Conservation (phyloP, 2,113 vertebrate genomes). For the Ctenodactylus gundi region DNA sequence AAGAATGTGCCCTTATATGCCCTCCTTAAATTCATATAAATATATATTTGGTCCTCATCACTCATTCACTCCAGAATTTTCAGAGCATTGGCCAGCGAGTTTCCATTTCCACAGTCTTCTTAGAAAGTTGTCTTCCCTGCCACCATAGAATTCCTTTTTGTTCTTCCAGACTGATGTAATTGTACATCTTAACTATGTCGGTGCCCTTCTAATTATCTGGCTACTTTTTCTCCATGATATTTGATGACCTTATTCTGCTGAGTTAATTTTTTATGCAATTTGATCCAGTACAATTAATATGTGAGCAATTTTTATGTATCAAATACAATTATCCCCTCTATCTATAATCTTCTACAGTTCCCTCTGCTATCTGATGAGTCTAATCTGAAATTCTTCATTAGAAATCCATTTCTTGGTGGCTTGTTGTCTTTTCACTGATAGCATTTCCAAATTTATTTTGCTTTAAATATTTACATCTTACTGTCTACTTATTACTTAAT, state of each 20-base stretch:
- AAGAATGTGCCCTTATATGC: not conserved
- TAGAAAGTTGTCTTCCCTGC: not conserved
- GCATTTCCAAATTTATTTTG: not conserved
- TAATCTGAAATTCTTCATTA: not conserved
- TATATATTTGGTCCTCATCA: not conserved
- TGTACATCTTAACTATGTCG: not conserved
- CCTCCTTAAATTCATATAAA: not conserved
- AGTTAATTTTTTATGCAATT: not conserved
- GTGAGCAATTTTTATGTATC: not conserved
- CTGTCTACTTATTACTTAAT: not conserved
- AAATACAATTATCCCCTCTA: not conserved
- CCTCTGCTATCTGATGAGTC: not conserved
- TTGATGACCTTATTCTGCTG: not conserved
- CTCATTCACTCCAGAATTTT: not conserved
- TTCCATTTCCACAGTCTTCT: not conserved
- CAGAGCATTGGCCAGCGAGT: not conserved
- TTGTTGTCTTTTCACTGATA: not conserved
- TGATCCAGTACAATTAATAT: not conserved
- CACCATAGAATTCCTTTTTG: not conserved
- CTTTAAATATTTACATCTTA: not conserved
- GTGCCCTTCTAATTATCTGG: not conserved
- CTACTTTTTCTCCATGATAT: not conserved
- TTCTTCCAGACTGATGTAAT: not conserved
- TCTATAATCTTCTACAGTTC: not conserved
- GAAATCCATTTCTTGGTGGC: not conserved